These are phyloP conservation scores for Porphyrio hochstetteri DNA, from an alignment of 2,113 vertebrate genomes.

Conservation along the genomic window DNA sequence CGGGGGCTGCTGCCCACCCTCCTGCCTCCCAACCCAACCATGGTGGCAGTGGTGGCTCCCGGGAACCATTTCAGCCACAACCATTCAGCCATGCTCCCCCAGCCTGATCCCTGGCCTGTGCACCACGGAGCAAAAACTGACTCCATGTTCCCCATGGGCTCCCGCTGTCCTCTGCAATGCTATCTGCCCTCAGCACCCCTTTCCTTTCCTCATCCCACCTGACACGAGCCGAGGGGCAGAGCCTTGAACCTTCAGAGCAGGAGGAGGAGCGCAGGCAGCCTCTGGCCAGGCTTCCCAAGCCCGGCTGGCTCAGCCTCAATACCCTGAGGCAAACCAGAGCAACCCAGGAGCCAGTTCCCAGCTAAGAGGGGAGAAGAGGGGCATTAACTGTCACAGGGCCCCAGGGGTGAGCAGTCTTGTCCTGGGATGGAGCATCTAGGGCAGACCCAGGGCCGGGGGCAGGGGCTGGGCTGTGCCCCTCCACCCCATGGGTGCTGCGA, in stretches of 20 bases:
- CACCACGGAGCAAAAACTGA: not conserved
- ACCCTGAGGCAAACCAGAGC: not conserved
- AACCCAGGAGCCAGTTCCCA: not conserved
- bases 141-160: not conserved
- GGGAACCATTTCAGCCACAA: not conserved
- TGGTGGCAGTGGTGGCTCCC: not conserved
- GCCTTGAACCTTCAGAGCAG: not conserved
- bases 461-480: not conserved
- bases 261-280: not conserved
- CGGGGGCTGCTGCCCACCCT: not conserved
- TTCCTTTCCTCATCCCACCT: not conserved
- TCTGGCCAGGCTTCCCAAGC: not conserved
- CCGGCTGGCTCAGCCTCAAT: not conserved
- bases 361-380: not conserved
- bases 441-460: not conserved
- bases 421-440: not conserved
- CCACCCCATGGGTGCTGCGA: not conserved
- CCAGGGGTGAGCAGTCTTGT: accelerated
- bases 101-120: not conserved
- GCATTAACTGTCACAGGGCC: not conserved
- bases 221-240: not conserved
- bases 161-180: not conserved
- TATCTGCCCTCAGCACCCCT: accelerated
- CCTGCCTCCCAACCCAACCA: not conserved
- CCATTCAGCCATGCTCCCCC: accelerated